Evolutionary conservation across 2,797 vertebrate species (phyloP), one percentile per base, ranked within the genome.

Genomic region (Aplochiton taeniatus): DNA sequence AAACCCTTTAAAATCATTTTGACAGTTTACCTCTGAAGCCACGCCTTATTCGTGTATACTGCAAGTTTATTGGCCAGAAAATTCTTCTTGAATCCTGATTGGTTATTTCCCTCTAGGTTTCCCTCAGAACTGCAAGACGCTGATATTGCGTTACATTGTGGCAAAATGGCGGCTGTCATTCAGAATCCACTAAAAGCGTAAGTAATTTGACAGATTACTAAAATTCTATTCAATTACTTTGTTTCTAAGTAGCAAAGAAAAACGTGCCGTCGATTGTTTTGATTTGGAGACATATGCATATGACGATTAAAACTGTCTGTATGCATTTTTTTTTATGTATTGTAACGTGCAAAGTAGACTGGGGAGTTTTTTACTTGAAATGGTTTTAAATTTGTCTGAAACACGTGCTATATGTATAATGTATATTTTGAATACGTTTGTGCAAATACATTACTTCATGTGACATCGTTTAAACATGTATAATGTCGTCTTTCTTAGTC

Each of bases 81-180:
- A 93, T 91, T 92, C 92, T 90, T 79, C 75, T 87, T 73, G 86
- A 45, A 63, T 75, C 20, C 70, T 71, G 83, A 96, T 97, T 98
- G 95, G 96, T 69, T 82, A 16, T 19, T 75, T 85, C 86, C 86
- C 90, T 85, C 88, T 88, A 94, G 93, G 93, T 94, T 96, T 96
- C 94, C 94, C 95, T 95, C 96, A 96, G 95, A 96, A 94, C 95
- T 97, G 95, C 88, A 94, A 96, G 95, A 94, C 94, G 91, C 94
- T 94, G 94, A 95, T 98, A 96, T 96, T 96, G 95, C 94, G 94
- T 97, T 98, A 96, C 95, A 97, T 94, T 95, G 94, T 95, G 94
- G 95, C 96, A 98, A 98, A 96, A 98, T 98, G 96, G 96, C 96
- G 96, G 95, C 96, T 97, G 96, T 98, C 96, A 98, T 98, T 98